phyloP scores from a whole-genome alignment of 2,797 vertebrate genomes.

The Heteromormyrus szaboi region DNA sequence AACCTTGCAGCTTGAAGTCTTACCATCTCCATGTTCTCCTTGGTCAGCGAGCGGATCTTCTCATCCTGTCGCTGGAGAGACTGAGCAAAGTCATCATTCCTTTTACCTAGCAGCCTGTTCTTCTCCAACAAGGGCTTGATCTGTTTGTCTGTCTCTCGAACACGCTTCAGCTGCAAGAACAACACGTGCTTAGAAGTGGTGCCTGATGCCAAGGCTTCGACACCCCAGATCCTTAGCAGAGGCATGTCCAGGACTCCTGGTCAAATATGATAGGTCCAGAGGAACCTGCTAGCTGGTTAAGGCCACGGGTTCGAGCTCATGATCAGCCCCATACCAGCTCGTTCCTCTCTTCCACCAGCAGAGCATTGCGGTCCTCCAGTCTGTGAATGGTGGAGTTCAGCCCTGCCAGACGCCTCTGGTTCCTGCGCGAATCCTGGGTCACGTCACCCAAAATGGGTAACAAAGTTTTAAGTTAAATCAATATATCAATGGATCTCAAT shows the following conservation, averaged over 20 bases:
- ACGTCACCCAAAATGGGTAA: background rate
- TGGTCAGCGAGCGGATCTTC: constrained; percentile 79
- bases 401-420: constrained; percentile 86
- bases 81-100: constrained; percentile 89
- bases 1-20: constrained; percentile 28
- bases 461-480: background rate
- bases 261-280: background rate
- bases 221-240: background rate
- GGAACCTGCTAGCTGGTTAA: background rate
- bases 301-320: background rate
- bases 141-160: constrained; percentile 91
- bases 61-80: constrained; percentile 91
- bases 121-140: constrained; percentile 94
- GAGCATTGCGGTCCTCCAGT: constrained; percentile 86
- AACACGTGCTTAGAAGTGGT: background rate
- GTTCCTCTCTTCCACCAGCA: constrained; percentile 89
- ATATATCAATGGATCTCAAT: background rate
- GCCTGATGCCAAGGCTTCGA: background rate
- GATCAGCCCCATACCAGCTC: constrained; percentile 67
- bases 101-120: constrained; percentile 89
- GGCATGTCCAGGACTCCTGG: background rate
- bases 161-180: constrained; percentile 78
- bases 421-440: constrained; percentile 83
- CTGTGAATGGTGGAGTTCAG: constrained; percentile 87
- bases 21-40: constrained; percentile 95